A percentile compares a stretch with the other conserved stretches of the same genome.
phyloP scores from a whole-genome alignment of 1,140 invertebrate species.

The Brachystomella parvula region DNA sequence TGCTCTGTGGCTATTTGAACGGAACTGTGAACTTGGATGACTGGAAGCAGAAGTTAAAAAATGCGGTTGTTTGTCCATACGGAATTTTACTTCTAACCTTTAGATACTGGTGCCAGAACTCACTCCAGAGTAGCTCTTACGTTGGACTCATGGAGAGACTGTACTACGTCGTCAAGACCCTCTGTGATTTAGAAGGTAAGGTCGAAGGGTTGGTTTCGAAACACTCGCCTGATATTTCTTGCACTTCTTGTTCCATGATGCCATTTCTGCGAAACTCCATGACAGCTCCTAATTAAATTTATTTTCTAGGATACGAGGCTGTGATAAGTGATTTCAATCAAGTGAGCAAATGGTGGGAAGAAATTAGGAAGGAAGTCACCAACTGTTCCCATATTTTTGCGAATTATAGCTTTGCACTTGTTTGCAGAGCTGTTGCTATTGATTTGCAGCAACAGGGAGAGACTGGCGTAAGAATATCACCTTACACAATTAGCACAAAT shows the following conservation, averaged over 20 bases:
- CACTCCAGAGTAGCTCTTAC: slow-evolving; percentile 40
- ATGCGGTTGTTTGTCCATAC: slow-evolving; percentile 50
- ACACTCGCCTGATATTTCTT: background rate
- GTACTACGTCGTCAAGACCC: slow-evolving; percentile 44
- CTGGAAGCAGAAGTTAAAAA: slow-evolving; percentile 48
- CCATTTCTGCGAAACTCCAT: slow-evolving; percentile 7
- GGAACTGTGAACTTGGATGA: slow-evolving; percentile 42
- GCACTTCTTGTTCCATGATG: too few relatives aligned
- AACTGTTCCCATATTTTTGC: slow-evolving; percentile 61
- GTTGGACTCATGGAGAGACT: slow-evolving; percentile 47
- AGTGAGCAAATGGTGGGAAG: slow-evolving; percentile 64
- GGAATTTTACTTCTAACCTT: slow-evolving; percentile 58
- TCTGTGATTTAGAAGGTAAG: slow-evolving; percentile 45
- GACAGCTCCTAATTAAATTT: slow-evolving; percentile 14
- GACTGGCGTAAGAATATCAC: slow-evolving; percentile 47
- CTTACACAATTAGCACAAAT: background rate
- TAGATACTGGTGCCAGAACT: slow-evolving; percentile 55
- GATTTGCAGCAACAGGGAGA: slow-evolving; percentile 43
- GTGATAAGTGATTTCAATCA: slow-evolving; percentile 54
- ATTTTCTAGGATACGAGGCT: slow-evolving; percentile 41
- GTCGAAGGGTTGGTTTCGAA: slow-evolving; percentile 33
- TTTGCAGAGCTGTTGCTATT: slow-evolving; percentile 62
- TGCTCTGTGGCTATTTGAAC: slow-evolving; percentile 55
- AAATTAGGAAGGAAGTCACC: slow-evolving; percentile 58
- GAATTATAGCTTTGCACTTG: slow-evolving; percentile 63